Base-by-base conservation (phyloP, 2,888 invertebrate genomes). In the Apodemia mormo region DNA sequence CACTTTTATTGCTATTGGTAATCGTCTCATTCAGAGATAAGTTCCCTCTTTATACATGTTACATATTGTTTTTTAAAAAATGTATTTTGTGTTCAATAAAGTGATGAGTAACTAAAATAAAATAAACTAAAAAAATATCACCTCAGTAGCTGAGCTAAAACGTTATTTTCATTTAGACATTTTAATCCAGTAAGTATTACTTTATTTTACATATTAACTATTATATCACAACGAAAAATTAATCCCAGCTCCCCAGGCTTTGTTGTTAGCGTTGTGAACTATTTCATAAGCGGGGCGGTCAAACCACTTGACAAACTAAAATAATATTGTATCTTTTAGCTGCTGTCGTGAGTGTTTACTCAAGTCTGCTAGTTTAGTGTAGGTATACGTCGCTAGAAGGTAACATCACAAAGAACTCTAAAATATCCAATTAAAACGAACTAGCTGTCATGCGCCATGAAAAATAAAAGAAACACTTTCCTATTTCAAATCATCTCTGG, bases 351-450 rank as follows among this genome's bases (percentile, higher is more conserved):
- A 54, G 52, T 7, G 52, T 54, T 54, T 22, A 54, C n/a, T 54
- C 52, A 54, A 54, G 52, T 54, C 45, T 45, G 10, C 2, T 12
- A 12, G 45, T 45, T 12, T 12, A 40, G 8, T 2, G n/a, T 52
- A 52, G 22, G 22, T n/a, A 49, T 49, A 49, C 49, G 3, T 14
- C 22, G 7, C 22, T n/a, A 22, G 22, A 22, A 54, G 8, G 52
- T 8, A 22, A 22, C n/a, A 8, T 54, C 2, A 54, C 52, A 54
- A 54, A 54, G 52, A 61, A 7, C 37, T 33, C 7, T 33, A 33
- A 61, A 61, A 61, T 61, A 33, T 61, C 61, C 61, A 61, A 61
- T 61, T 61, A 61, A 61, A 61, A 33, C 14, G 7, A 61, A 33
- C 33, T 7, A 33, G 33, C 33, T 33, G 30, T 61, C 12, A 10